These are phyloP conservation scores for Latrodectus elegans DNA, from an alignment of 2,888 invertebrate genomes.

Conservation along the genomic window DNA sequence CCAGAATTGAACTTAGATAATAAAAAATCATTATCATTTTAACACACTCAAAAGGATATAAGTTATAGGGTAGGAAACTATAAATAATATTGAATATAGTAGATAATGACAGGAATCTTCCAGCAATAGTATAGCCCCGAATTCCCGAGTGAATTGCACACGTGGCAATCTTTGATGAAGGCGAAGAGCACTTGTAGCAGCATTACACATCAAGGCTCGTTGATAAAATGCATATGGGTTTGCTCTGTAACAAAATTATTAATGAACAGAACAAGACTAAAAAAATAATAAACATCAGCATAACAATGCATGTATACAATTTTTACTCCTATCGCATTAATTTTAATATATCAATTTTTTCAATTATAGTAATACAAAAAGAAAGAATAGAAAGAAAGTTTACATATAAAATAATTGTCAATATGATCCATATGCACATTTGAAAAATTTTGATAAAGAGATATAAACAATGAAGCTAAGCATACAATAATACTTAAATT, in stretches of 20 bases:
- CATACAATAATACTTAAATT: no score
- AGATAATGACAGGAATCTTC: constrained; percentile 96
- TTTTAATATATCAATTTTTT: no score
- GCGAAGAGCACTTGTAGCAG: constrained; percentile 94
- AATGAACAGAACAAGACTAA: no score
- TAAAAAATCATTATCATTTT: neutral
- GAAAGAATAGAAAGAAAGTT: no score
- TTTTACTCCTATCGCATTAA: no score
- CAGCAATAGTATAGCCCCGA: constrained; percentile 84
- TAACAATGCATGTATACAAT: no score
- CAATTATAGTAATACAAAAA: no score
- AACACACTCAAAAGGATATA: constrained; percentile 78
- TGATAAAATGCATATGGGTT: constrained; percentile 88
- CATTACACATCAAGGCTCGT: constrained; percentile 93
- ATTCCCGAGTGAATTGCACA: constrained; percentile 87
- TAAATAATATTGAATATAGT: constrained; percentile 94
- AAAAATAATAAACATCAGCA: no score
- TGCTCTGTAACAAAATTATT: constrained; percentile 76
- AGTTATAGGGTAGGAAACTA: constrained; percentile 90
- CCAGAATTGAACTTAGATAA: neutral
- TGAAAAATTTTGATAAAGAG: no score
- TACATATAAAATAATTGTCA: no score
- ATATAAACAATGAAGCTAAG: no score
- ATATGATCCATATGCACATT: no score
- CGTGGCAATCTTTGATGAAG: constrained; percentile 90